Evolutionary conservation across 2,113 vertebrate genomes (phyloP), one percentile per base, ranked within the genome.

Genomic region (Centrocercus urophasianus): DNA sequence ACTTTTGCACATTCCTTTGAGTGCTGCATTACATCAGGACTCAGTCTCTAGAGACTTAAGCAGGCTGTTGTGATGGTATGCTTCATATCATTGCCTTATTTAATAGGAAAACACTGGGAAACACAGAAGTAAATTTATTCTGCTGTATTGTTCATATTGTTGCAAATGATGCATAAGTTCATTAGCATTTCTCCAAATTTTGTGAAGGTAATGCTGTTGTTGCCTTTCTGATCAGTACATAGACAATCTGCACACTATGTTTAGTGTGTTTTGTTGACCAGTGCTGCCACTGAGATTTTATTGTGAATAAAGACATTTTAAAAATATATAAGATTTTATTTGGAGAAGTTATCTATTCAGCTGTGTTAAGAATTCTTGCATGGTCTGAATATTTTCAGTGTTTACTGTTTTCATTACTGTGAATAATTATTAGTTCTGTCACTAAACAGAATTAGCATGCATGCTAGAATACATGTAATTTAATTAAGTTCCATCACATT

Each of bases 31-130:
- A 67, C 67, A 32, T 77, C 30, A 30, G 88, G 56, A 63, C 91
- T 91, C 79, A 34, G 73, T 71, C 90, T 57, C 50, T 81, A 12
- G 64, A 93, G 75, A 38, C 72, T 47, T 42, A 88, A 57, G 5
- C 32, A 48, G 30, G 38, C 80, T 61, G 34, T 42, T 82, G 85
- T 96, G 93, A 95, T 42, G 66, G 93, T 95, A 0, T 90, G 92
- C 84, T 97, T 96, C 88, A 54, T 92, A 30, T 94, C 94, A 92
- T 76, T 97, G 98, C 98, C 98, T 98, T 98, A 97, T 57, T 88
- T 78, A 90, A 90, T 4, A 57, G 42, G 75, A 89, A 95, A 88
- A 78, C 56, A 48, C 1, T 76, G 82, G 80, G 76, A 94, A 96
- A 96, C 17, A 13, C 93, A 93, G 88, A 94, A 93, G 34, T 80